Conservation (phyloP, 2,797 vertebrate genomes). For the Myoxocephalus aenaeus region DNA sequence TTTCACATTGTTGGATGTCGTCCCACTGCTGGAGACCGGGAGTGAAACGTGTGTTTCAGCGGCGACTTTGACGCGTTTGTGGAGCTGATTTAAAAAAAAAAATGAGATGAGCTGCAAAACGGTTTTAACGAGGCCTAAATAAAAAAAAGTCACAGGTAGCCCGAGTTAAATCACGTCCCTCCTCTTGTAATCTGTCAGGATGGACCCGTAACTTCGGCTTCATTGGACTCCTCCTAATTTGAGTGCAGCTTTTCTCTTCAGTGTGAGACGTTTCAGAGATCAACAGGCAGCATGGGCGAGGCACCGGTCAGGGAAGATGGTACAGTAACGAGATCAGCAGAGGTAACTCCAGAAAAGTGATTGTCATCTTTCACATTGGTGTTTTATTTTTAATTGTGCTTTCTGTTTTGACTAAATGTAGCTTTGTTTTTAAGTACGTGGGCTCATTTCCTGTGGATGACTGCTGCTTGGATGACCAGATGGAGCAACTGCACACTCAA, state of each 20-base stretch:
- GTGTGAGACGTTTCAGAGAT: constrained; percentile 1
- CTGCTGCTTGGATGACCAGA: constrained; percentile 88
- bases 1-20: not conserved
- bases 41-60: too few relatives aligned
- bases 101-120: not conserved
- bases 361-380: not conserved
- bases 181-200: not conserved
- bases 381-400: not conserved
- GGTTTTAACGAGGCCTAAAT: too few relatives aligned
- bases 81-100: not conserved
- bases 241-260: too few relatives aligned
- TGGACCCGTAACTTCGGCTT: not conserved
- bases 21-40: too few relatives aligned
- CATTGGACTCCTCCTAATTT: too few relatives aligned
- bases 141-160: not conserved
- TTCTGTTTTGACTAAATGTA: not conserved
- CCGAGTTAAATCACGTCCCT: not conserved
- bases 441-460: constrained; percentile 93
- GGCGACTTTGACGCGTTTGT: not conserved
- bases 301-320: constrained; percentile 66
- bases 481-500: constrained; percentile 84
- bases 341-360: constrained; percentile 68
- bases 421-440: constrained; percentile 86
- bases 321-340: constrained; percentile 82
- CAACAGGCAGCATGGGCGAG: constrained; percentile 76